Conservation (phyloP, 2,888 invertebrate species). For the Caenorhabditis wallacei region DNA sequence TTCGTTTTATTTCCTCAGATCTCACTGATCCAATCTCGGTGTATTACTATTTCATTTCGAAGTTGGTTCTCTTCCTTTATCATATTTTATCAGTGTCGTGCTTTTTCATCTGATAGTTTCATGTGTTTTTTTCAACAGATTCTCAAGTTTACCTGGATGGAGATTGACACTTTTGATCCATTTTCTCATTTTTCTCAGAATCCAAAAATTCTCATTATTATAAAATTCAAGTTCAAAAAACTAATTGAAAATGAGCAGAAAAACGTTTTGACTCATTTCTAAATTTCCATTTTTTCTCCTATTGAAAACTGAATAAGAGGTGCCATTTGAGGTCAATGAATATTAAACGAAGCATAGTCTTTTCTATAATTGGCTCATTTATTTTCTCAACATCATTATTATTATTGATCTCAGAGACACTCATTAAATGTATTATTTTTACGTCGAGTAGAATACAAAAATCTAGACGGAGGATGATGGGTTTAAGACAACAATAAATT, state of each 20-base stretch:
- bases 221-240: conserved; percentile 9
- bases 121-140: too few relatives aligned
- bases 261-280: conserved; percentile 25
- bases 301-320: conserved; percentile 25
- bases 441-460: not conserved
- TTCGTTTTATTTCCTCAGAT: conserved; percentile 33
- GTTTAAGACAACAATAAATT: conserved; percentile 34
- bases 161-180: too few relatives aligned
- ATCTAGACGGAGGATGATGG: not conserved
- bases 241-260: not conserved
- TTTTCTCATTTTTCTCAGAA: too few relatives aligned
- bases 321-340: conserved; percentile 40
- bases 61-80: conserved; percentile 2
- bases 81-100: not conserved
- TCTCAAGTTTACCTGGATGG: too few relatives aligned
- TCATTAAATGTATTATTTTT: not conserved
- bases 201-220: too few relatives aligned
- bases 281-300: conserved; percentile 20
- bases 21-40: conserved; percentile 26
- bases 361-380: conserved; percentile 48
- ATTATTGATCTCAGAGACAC: too few relatives aligned
- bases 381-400: too few relatives aligned
- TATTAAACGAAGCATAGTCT: conserved; percentile 46
- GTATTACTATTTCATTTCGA: conserved; percentile 18
- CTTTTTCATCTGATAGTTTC: too few relatives aligned